phyloP scores from a whole-genome alignment of 1,140 invertebrate species.

The Zaprionus kolodkinae region DNA sequence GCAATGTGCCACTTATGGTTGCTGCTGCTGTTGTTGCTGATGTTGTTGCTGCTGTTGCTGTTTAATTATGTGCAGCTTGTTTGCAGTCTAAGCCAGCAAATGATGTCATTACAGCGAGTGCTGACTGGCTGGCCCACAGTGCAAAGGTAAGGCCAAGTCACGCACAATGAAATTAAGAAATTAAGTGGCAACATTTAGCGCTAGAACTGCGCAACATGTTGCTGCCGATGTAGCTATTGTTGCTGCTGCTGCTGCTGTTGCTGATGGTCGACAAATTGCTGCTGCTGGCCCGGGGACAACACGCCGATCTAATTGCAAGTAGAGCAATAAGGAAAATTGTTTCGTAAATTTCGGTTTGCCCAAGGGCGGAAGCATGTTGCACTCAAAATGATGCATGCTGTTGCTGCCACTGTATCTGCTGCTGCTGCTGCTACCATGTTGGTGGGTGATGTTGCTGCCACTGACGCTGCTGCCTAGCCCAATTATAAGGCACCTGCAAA shows the following conservation, averaged over 20 bases:
- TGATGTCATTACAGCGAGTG: constrained; percentile 70
- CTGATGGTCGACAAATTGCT: constrained; percentile 45
- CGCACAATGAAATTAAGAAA: constrained; percentile 73
- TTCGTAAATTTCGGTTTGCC: constrained; percentile 53
- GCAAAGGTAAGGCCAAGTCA: constrained; percentile 45
- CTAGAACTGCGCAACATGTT: constrained; percentile 60
- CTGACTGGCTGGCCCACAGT: constrained; percentile 25
- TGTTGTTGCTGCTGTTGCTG: constrained; percentile 23
- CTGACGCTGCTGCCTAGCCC: constrained; percentile 45
- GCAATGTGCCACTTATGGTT: constrained; percentile 59
- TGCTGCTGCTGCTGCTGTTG: constrained; percentile 27
- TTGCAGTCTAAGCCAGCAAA: constrained; percentile 54
- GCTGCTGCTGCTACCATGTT: constrained; percentile 22
- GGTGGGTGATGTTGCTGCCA: constrained; percentile 35
- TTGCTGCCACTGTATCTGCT: background rate
- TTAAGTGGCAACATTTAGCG: constrained; percentile 75
- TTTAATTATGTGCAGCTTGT: constrained; percentile 51
- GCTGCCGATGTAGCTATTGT: constrained; percentile 30
- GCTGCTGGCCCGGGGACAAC: constrained; percentile 54
- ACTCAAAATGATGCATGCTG: constrained; percentile 30
- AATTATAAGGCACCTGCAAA: constrained; percentile 72
- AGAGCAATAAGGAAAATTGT: constrained; percentile 56
- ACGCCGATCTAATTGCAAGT: constrained; percentile 75
- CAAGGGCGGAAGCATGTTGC: constrained; percentile 37
- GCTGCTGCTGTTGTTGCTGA: constrained; percentile 9